Evolutionary conservation across 30 jellyfish, hydroid and myxozoan genomes (phyloP).

Genomic region (Morbakka virulenta): DNA sequence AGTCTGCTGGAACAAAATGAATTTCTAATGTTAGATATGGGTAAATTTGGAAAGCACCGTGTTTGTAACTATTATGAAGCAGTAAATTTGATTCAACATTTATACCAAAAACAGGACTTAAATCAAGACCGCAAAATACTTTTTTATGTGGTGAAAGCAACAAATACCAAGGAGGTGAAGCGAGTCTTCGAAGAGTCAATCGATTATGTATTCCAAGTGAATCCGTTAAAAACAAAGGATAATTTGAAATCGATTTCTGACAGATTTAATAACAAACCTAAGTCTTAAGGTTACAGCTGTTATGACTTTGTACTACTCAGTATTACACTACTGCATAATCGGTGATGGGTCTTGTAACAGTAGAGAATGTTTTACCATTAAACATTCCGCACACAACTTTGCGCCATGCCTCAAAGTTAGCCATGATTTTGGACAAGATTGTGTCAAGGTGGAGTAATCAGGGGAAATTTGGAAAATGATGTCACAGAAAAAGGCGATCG

Average conservation of each 20-base stretch:
- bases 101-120: constrained; percentile 2
- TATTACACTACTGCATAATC: too few species aligned
- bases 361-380: too few species aligned
- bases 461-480: too few species aligned
- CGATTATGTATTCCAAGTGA: neutral
- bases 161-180: constrained; percentile 47
- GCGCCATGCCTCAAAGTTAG: too few species aligned
- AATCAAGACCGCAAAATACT: constrained; percentile 18
- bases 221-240: neutral
- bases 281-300: too few species aligned
- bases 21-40: constrained; percentile 22
- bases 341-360: too few species aligned
- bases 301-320: too few species aligned
- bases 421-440: neutral
- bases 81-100: constrained; percentile 14
- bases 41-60: constrained; percentile 20
- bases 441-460: too few species aligned
- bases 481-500: too few species aligned
- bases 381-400: too few species aligned
- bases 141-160: constrained; percentile 37
- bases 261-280: too few species aligned
- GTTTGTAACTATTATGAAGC: constrained; percentile 6
- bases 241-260: too few species aligned
- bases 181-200: neutral
- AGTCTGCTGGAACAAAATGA: constrained; percentile 11